Base-by-base conservation (phyloP, 2,797 vertebrate species). In the Hypotaenidia philippensis region DNA sequence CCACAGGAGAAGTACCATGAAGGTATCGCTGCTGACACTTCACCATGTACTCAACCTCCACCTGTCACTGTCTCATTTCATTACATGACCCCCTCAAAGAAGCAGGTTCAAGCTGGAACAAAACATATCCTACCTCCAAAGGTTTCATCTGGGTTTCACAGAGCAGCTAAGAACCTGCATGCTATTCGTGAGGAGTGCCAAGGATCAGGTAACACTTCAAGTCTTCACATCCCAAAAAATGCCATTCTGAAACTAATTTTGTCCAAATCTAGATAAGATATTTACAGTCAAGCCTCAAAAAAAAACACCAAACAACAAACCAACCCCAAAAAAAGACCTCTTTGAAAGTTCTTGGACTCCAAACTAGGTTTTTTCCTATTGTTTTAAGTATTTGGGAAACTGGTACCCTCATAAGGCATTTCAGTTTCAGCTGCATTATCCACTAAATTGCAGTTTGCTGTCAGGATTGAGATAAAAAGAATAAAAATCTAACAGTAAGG, bases 401-500 rank as follows among this genome's bases (percentile, higher is more conserved):
- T 1, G 1, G 36, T 50, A 81, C 40, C 50, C 31, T 83, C 55
- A 81, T 5, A 49, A 66, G 12, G n/a, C 63, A 81, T 52, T 93
- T 92, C 59, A 66, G 29, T 52, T 71, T 86, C 74, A 79, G 63
- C 63, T 66, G 64, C 32, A 34, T 29, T 55, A 69, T 38, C 38
- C 25, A 78, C 32, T 71, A 60, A 80, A 93, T 61, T 71, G 74
- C 38, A 71, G 61, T 47, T 89, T 65, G 60, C 41, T 65, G 50
- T 60, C 69, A 92, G 65, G 50, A 69, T 3, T 40, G 65, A 88
- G 55, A 81, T 70, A 16, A 61, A 72, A 82, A 64, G 36, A 77
- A 47, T n/a, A 59, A 57, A 82, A 66, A 89, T n/a, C 74, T 87
- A 85, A 90, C 63, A 91, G 49, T 52, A 90, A 93, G 72, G 71